phyloP scores from a whole-genome alignment of 1,140 invertebrate genomes.

The Drosophila ogumai region DNA sequence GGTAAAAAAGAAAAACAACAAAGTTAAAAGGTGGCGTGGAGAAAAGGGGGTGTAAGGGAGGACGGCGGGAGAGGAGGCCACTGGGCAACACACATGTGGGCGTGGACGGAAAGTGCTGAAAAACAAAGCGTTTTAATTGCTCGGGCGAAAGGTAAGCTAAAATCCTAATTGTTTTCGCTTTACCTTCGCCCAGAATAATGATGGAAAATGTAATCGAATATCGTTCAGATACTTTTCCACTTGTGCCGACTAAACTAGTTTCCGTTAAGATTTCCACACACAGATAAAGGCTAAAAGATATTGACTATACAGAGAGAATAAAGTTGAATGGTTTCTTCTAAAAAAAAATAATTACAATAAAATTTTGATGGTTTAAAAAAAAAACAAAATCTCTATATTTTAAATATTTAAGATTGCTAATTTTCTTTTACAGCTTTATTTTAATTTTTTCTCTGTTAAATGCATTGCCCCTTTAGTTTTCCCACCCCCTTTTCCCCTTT shows the following conservation, averaged over 20 bases:
- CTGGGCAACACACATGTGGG: slow-evolving; percentile 33
- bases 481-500: slow-evolving; percentile 1
- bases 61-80: slow-evolving; percentile 2
- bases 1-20: slow-evolving; percentile 2
- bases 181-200: slow-evolving; percentile 43
- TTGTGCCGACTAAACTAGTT: slow-evolving; percentile 67
- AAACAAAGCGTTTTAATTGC: slow-evolving; percentile 52
- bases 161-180: slow-evolving; percentile 70
- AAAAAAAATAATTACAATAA: neutral
- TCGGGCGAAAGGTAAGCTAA: slow-evolving; percentile 22
- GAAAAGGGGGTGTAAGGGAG: neutral
- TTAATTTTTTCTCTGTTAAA: neutral
- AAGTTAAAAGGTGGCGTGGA: neutral
- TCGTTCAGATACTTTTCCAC: slow-evolving; percentile 44
- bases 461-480: neutral
- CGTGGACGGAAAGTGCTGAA: slow-evolving; percentile 42
- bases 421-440: no score
- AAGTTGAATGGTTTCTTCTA: neutral
- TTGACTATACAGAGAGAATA: slow-evolving; percentile 11
- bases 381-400: rapidly evolving
- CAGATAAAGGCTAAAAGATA: slow-evolving; percentile 35
- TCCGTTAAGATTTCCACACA: slow-evolving; percentile 69
- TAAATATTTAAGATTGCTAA: neutral
- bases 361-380: neutral
- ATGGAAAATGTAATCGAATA: slow-evolving; percentile 48